Percentiles rank a stretch among this genome's conserved stretches.
Evolutionary conservation across 2,797 vertebrate genomes (phyloP).

Genomic region (Synanceia verrucosa): DNA sequence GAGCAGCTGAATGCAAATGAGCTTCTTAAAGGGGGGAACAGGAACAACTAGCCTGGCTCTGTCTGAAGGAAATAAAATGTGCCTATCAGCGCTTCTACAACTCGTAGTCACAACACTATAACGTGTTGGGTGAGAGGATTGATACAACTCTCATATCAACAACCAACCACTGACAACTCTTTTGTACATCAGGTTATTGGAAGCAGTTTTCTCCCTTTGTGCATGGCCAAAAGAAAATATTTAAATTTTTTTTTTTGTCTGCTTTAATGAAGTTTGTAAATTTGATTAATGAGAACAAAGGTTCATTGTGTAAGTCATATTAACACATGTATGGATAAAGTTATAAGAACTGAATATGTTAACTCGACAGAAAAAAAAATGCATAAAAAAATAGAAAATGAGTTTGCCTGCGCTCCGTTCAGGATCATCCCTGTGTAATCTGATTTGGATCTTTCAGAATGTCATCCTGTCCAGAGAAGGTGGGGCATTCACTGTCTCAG

Average conservation of each 20-base stretch:
- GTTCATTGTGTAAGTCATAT: neutral
- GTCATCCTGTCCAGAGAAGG: conserved; percentile 5
- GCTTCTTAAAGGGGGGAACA: too few species aligned
- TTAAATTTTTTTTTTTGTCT: neutral
- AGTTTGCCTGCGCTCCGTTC: neutral
- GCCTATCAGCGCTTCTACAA: neutral
- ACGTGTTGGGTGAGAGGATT: neutral
- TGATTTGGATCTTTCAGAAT: conserved; percentile 5
- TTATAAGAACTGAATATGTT: neutral
- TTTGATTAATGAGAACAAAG: neutral
- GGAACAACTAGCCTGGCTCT: neutral
- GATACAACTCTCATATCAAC: too few species aligned
- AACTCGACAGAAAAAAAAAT: neutral
- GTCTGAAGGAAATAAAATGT: neutral
- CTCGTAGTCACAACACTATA: too few species aligned
- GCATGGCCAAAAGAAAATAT: neutral
- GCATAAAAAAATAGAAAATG: neutral
- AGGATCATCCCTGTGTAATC: conserved; percentile 12
- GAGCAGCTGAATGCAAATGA: conserved; percentile 75
- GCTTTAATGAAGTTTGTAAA: neutral
- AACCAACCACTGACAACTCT: too few species aligned
- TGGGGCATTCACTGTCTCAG: neutral
- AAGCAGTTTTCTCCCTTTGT: neutral
- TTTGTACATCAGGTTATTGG: neutral
- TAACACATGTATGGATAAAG: neutral